Evolutionary conservation across 2,797 vertebrate genomes (phyloP).

Genomic region (Toxotes lorentzi): DNA sequence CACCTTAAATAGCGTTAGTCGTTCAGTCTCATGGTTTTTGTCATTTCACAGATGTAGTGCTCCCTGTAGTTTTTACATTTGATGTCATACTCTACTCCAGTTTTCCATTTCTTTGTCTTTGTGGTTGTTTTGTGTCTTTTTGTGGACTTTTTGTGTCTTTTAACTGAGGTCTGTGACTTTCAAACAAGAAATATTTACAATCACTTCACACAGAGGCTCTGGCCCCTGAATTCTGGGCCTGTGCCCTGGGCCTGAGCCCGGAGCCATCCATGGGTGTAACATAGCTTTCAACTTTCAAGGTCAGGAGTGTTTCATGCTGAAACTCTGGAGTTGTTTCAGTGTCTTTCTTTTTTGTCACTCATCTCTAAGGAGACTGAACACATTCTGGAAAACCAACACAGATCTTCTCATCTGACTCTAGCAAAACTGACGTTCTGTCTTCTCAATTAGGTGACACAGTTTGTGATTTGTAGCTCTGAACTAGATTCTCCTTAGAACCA

Average conservation of each 20-base stretch:
- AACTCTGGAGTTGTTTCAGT: too few species aligned
- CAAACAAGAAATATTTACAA: background rate
- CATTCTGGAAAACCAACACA: background rate
- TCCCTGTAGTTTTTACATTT: too few species aligned
- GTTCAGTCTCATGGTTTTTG: background rate
- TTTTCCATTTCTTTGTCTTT: too few species aligned
- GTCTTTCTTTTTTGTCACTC: too few species aligned
- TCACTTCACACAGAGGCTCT: background rate
- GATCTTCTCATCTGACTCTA: background rate
- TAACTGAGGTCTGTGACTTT: background rate
- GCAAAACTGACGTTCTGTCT: background rate
- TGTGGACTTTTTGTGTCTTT: background rate
- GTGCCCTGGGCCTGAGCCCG: background rate
- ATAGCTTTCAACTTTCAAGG: background rate
- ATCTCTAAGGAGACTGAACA: background rate
- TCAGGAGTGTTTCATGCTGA: background rate
- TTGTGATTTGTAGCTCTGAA: background rate
- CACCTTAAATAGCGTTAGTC: background rate
- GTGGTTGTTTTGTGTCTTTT: background rate
- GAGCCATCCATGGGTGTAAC: background rate
- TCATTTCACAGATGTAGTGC: too few species aligned
- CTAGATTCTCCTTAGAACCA: background rate
- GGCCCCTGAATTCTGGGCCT: background rate
- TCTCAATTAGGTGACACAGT: background rate
- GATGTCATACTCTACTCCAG: too few species aligned